Base-by-base conservation (phyloP, 2,888 invertebrate genomes). In the Stramonita haemastoma region DNA sequence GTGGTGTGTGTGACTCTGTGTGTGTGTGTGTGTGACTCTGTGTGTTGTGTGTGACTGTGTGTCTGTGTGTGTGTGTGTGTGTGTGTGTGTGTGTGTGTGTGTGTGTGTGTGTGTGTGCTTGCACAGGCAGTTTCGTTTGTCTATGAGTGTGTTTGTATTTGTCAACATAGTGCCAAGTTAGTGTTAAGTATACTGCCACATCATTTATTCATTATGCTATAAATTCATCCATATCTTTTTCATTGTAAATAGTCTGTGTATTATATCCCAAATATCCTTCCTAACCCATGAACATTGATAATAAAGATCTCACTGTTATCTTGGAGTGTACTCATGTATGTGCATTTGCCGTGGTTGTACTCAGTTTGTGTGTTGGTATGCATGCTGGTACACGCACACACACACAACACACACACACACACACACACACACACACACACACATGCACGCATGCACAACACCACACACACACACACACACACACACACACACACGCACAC, bases 351-450 rank as follows among this genome's bases (percentile, higher is more conserved):
- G 34, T 81, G 79, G 1, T 34, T 81, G 79, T 81, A 36, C 34
- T 29, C 34, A 11, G 46, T 46, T 2, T 46, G 46, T 11, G 29
- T 29, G 73, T 11, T 15, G 13, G 17, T 19, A 66, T 26, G 26
- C 66, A 66, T 26, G 26, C 66, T 6, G 1, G 26, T 26, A 66
- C 66, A 66, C 13, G 26, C 66, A 66, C 5, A 66, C 66, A 66
- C 13, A 66, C 79, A 79, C n/a, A 79, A 79, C n/a, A 79, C 79
- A 79, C 79, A 79, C 79, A 79, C n/a, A 26, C 79, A 79, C n/a
- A 26, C 79, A 79, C 79, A 79, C 79, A 79, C 79, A 79, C 79
- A 13, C n/a, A 79, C 79, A 79, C 29, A 79, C 79, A 79, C 79
- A 79, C n/a, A 79, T n/a, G n/a, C 79, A 79, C n/a, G n/a, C 79